Evolutionary conservation across 2,888 invertebrate genomes (phyloP).

Genomic region (Drosophila kanekoi): DNA sequence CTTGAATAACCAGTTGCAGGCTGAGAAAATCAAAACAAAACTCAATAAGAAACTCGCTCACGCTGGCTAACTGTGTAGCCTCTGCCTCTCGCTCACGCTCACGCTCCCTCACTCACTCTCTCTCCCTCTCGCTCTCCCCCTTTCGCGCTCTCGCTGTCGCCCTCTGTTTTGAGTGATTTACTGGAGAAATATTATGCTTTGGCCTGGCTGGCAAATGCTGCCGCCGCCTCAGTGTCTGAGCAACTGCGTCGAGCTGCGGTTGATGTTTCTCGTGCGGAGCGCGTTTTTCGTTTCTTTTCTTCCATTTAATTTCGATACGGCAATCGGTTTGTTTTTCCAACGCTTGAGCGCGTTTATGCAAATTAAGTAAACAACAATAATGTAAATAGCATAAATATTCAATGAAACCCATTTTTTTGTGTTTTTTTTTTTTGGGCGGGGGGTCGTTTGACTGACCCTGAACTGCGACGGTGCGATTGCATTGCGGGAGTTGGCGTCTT

Average conservation of each 20-base stretch:
- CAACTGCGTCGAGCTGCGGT: conserved; percentile 69
- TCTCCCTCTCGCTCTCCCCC: conserved; percentile 2
- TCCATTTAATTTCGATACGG: conserved; percentile 13
- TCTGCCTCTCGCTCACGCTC: too few species aligned
- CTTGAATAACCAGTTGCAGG: conserved; percentile 70
- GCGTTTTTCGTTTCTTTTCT: not conserved
- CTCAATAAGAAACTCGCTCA: conserved; percentile 48
- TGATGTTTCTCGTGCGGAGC: conserved; percentile 13
- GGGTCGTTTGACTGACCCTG: conserved; percentile 38
- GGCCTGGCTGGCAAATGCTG: conserved; percentile 25
- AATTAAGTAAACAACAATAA: conserved; percentile 44
- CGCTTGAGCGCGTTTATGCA: conserved; percentile 51
- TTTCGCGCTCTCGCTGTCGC: not conserved
- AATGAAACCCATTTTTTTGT: conserved; percentile 28
- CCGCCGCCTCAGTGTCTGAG: conserved; percentile 70
- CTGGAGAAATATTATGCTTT: conserved; percentile 60
- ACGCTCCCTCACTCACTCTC: not conserved
- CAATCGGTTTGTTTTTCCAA: conserved; percentile 33
- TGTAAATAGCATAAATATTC: conserved; percentile 55
- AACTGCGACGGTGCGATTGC: conserved; percentile 28
- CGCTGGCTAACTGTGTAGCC: not conserved
- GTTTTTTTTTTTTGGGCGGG: not conserved
- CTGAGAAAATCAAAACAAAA: conserved; percentile 73
- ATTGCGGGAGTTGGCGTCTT: conserved; percentile 16
- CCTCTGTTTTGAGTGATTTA: conserved; percentile 23